Evolutionary conservation across 2,888 invertebrate species (phyloP).

Genomic region (Linhomoeus sp.): DNA sequence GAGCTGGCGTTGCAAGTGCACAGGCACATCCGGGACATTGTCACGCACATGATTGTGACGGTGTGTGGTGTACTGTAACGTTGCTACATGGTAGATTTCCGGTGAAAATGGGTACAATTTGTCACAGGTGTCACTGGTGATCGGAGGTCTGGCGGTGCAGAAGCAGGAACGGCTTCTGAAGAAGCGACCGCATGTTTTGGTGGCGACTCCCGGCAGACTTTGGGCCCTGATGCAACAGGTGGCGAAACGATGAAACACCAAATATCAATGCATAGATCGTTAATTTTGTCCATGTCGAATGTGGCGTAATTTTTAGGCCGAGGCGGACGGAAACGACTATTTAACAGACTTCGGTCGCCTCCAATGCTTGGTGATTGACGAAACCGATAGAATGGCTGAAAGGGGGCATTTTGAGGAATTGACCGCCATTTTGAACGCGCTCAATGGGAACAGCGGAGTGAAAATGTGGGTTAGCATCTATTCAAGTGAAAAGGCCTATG

Average conservation of each 20-base stretch:
- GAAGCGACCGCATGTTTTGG: conserved; percentile 65
- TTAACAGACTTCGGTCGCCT: conserved; percentile 9
- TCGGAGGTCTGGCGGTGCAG: conserved; percentile 79
- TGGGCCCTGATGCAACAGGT: conserved; percentile 73
- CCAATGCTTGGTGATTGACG: conserved; percentile 69
- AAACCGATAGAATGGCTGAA: conserved; percentile 96
- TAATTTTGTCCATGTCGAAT: too few relatives aligned
- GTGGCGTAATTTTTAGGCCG: too few relatives aligned
- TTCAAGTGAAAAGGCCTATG: too few relatives aligned
- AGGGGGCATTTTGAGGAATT: conserved; percentile 82
- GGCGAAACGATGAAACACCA: too few relatives aligned
- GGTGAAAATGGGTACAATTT: neutral
- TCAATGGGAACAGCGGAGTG: too few relatives aligned
- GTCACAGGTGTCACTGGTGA: conserved; percentile 41
- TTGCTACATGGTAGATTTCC: neutral
- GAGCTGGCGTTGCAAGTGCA: conserved; percentile 86
- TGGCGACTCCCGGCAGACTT: conserved; percentile 85
- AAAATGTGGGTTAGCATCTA: too few relatives aligned
- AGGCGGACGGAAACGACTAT: too few relatives aligned
- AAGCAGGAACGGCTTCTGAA: conserved; percentile 74
- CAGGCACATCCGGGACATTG: conserved; percentile 54
- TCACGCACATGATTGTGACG: conserved; percentile 50
- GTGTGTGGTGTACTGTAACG: conserved; percentile 21
- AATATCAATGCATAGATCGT: too few relatives aligned
- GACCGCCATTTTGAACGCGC: conserved; percentile 42